Evolutionary conservation across 1,140 invertebrate species (phyloP), one percentile per base, ranked within the genome.

Genomic region (Rhagoletis pomonella): DNA sequence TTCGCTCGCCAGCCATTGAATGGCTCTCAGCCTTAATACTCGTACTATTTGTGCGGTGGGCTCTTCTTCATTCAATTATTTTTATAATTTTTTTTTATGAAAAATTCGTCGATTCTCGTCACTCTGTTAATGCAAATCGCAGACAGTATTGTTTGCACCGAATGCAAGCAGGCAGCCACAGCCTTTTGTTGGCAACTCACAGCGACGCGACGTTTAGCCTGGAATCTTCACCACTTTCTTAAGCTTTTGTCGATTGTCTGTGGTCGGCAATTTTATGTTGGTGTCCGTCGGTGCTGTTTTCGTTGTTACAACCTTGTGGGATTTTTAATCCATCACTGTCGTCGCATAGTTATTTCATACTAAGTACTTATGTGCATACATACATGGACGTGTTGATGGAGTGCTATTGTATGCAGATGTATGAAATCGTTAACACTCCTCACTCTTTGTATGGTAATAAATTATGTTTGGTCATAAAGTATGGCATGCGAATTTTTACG

Each of bases 251-350:
- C 47, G n/a, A 55, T 55, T 55, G 73, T 55, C 47, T 10, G 47
- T 81, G 50, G 73, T 73, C 42, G 39, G 44, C 42, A 44, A 73
- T 19, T 55, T 77, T n/a, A 4, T 19, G 1, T 77, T 19, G 47
- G 47, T 81, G 47, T 4, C 73, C 44, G 73, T 58, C 47, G 47
- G 17, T 81, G 47, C 47, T 9, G 1, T 55, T 10, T 81, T 50
- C 47, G 9, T 7, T 42, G 10, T 55, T 55, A 55, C 73, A 81
- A 81, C 73, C 73, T 81, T 55, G 47, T 81, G 47, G 47, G 47
- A 5, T 4, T 55, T 81, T 81, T 55, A 50, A 81, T 81, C 73
- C n/a, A 81, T 81, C 73, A 81, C 44, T 81, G 73, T 81, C 47
- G 73, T n/a, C 17, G 42, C 14, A 17, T 4, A 73, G 12, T 73